These are phyloP conservation scores for Microdon myrmicae DNA, from an alignment of 2,888 invertebrate genomes.

Conservation along the genomic window DNA sequence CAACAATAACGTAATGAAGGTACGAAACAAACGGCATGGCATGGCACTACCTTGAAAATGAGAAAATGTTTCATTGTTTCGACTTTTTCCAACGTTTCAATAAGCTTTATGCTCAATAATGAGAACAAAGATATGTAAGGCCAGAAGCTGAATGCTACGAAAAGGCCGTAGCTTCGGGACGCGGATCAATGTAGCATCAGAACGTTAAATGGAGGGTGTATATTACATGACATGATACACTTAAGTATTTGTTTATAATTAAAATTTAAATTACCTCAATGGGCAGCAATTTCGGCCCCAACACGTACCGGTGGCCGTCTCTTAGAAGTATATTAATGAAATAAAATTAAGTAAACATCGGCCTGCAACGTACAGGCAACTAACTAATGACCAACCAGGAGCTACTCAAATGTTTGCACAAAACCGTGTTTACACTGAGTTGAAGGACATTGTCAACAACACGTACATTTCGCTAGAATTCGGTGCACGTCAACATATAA, in stretches of 20 bases:
- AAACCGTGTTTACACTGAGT: too few species aligned
- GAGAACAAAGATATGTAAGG: constrained; percentile 36
- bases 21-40: constrained; percentile 17
- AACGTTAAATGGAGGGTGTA: constrained; percentile 8
- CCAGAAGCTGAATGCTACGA: constrained; percentile 13
- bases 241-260: constrained; percentile 14
- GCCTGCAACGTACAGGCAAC: too few species aligned
- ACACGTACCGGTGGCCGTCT: too few species aligned
- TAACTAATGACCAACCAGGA: too few species aligned
- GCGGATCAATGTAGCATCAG: constrained; percentile 2
- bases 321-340: too few species aligned
- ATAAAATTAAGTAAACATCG: too few species aligned
- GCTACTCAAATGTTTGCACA: too few species aligned
- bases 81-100: constrained; percentile 33
- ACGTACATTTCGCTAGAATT: too few species aligned
- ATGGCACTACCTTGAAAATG: constrained; percentile 33
- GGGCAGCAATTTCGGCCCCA: too few species aligned
- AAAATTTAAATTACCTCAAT: constrained; percentile 14
- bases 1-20: constrained; percentile 18
- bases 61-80: constrained; percentile 42
- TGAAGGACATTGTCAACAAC: too few species aligned
- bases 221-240: constrained; percentile 11
- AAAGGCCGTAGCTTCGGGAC: background rate
- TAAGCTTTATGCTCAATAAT: constrained; percentile 41
- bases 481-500: background rate